Conservation (phyloP, 30 jellyfish, hydroid and myxozoan species). For the Turritopsis rubra region DNA sequence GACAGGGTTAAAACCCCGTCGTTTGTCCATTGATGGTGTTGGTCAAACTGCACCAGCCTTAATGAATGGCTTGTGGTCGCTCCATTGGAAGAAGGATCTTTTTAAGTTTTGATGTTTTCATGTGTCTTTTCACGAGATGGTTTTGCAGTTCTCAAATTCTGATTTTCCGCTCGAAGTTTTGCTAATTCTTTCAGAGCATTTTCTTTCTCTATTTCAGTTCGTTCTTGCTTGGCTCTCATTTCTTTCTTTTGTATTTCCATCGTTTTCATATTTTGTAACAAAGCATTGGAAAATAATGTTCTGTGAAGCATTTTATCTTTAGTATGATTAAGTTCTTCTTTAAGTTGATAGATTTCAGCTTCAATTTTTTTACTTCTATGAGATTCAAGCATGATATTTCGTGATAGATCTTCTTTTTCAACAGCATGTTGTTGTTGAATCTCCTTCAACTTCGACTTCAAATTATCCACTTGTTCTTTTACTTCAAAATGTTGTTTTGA, state of each 20-base stretch:
- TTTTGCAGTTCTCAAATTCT: background rate
- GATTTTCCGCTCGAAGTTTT: background rate
- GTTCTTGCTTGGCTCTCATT: background rate
- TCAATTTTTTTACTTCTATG: background rate
- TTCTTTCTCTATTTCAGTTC: background rate
- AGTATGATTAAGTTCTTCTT: background rate
- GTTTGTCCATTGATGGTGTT: background rate
- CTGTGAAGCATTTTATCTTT: background rate
- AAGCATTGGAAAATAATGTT: background rate
- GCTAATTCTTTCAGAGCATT: background rate
- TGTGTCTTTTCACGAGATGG: background rate
- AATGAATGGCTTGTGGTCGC: too few species aligned
- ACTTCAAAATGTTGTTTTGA: background rate
- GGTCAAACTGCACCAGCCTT: too few species aligned
- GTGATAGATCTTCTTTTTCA: background rate
- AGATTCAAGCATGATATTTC: background rate
- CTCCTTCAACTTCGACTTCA: background rate
- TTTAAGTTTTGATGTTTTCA: background rate
- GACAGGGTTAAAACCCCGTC: background rate
- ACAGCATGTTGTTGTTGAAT: background rate
- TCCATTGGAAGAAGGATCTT: background rate
- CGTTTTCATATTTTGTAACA: background rate
- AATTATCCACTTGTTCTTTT: background rate
- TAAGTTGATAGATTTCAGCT: background rate
- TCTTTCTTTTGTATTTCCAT: background rate